Evolutionary conservation across 35 echinoderm and acorn worm genomes (phyloP).

Genomic region (Strongylocentrotus purpuratus): DNA sequence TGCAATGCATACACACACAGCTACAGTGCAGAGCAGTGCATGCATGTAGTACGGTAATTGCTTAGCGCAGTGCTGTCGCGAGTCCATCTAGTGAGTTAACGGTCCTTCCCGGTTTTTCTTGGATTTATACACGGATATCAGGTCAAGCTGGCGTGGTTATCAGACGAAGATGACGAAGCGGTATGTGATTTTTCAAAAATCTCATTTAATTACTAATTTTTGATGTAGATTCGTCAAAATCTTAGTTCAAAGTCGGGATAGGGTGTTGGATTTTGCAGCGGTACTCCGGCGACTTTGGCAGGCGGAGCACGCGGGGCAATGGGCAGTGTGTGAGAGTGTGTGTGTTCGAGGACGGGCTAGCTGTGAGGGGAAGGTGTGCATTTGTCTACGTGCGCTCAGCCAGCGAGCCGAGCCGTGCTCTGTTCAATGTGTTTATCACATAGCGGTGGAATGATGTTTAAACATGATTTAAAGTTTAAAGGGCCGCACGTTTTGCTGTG

Average conservation of each 20-base stretch:
- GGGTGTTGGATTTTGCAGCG: conserved; percentile 9
- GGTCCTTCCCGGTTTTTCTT: conserved; percentile 22
- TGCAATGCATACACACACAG: background rate
- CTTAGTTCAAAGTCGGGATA: background rate
- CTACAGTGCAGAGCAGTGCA: background rate
- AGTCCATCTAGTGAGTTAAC: background rate
- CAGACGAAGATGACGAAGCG: conserved; percentile 40
- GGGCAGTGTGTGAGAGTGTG: conserved; percentile 26
- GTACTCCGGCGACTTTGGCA: conserved; percentile 18
- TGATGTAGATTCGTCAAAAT: background rate
- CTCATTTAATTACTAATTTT: background rate
- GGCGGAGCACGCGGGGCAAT: conserved; percentile 49
- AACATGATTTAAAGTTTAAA: conserved; percentile 54
- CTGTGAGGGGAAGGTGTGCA: background rate
- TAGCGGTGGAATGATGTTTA: conserved; percentile 43
- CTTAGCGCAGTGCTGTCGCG: conserved; percentile 18
- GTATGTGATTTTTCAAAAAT: conserved; percentile 15
- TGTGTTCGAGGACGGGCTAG: background rate
- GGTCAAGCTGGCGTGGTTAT: conserved; percentile 49
- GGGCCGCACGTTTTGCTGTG: conserved; percentile 26
- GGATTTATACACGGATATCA: conserved; percentile 50
- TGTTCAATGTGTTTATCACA: conserved; percentile 30
- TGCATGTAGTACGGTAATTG: background rate
- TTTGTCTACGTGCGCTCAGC: conserved; percentile 23
- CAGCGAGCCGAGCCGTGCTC: background rate